These are phyloP conservation scores for Achatina immaculata DNA, from an alignment of 1,140 invertebrate genomes.

Conservation along the genomic window DNA sequence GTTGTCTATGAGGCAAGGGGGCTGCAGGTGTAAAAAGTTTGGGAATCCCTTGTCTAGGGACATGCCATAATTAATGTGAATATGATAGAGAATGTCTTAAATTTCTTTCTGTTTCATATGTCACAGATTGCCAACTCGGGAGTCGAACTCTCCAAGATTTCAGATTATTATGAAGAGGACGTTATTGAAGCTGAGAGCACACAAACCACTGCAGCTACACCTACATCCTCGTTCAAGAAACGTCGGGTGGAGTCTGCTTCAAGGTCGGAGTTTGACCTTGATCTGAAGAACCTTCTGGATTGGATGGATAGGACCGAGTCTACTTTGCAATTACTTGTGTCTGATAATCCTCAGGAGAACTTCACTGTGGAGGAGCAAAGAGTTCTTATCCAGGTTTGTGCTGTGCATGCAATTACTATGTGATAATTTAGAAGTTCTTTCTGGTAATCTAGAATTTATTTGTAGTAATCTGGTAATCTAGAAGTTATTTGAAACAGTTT, in stretches of 20 bases:
- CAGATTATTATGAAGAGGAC: slow-evolving; percentile 46
- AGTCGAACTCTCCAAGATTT: slow-evolving; percentile 57
- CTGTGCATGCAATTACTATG: no score
- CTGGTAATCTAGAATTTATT: no score
- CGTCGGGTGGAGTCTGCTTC: slow-evolving; percentile 58
- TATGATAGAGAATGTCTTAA: no score
- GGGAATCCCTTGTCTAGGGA: no score
- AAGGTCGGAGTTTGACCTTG: slow-evolving; percentile 74
- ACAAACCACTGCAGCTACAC: slow-evolving; percentile 41
- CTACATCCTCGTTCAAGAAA: slow-evolving; percentile 54
- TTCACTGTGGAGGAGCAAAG: slow-evolving; percentile 77
- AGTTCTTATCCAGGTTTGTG: slow-evolving; percentile 73
- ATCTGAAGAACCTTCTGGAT: slow-evolving; percentile 73
- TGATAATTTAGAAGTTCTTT: no score
- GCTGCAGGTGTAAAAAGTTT: no score
- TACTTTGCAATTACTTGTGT: slow-evolving; percentile 72
- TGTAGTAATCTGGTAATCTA: no score
- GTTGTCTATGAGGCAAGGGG: no score
- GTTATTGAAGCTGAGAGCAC: slow-evolving; percentile 47
- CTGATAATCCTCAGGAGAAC: slow-evolving; percentile 73
- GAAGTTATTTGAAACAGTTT: no score
- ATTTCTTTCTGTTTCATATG: no score
- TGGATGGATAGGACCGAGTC: slow-evolving; percentile 77
- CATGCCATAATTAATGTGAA: no score
- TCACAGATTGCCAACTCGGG: slow-evolving; percentile 67